Evolutionary conservation across 1,140 invertebrate genomes (phyloP), one percentile per base, ranked within the genome.

Genomic region (Hyphantria cunea): DNA sequence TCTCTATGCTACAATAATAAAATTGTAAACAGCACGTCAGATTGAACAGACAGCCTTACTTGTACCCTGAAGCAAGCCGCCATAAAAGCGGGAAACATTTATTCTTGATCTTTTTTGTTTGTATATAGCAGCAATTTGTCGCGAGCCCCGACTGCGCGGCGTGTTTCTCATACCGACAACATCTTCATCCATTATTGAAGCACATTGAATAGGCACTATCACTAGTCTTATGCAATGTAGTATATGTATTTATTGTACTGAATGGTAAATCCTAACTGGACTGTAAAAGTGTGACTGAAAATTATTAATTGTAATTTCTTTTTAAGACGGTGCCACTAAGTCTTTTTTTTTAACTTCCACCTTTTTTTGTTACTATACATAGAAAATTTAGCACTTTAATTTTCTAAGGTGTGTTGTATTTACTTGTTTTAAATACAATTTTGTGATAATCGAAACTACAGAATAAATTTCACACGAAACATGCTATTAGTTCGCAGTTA

Each of bases 61-160:
- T 5, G 17, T 25, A 25, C 17, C 17, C 41, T 10, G 42, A 34
- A 56, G 53, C 41, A 45, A 56, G 42, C 12, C 42, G 13, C 53
- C 39, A 56, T 56, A 56, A 53, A 55, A 34, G 53, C 42, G 53
- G 31, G 42, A 55, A 56, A 45, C 53, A 56, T 56, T 56, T 56
- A 47, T 56, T 33, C 42, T 56, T 56, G 53, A 56, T 56, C 53
- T 56, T 56, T 44, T 56, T 56, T 56, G 53, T 56, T 56, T 45
- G 34, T 45, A 56, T 56, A 47, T 56, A 47, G 53, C 31, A 56
- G 53, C 53, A 47, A 56, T 56, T 56, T 56, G 53, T 56, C 25
- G 53, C 53, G 53, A 34, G 42, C 14, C 42, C 53, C 31, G 53
- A 56, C 53, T 45, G 44, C 42, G 14, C 9, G 31, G 25, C 31